Evolutionary conservation across 2,888 invertebrate genomes (phyloP).

Genomic region (Lampropteryx suffumata): DNA sequence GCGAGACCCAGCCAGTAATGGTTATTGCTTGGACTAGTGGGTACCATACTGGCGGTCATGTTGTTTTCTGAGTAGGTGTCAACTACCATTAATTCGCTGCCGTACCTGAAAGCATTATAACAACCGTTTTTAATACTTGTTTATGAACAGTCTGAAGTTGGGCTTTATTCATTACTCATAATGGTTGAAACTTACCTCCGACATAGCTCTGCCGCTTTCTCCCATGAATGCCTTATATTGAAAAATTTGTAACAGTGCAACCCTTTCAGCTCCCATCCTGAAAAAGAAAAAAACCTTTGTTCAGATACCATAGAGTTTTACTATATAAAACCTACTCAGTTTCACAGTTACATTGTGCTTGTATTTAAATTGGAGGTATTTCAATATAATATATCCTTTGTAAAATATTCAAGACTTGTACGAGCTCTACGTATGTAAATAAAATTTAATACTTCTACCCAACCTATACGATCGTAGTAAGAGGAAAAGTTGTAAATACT

Average conservation of each 20-base stretch:
- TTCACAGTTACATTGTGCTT: not conserved
- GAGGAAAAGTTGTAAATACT: constrained; percentile 39
- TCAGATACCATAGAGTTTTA: not conserved
- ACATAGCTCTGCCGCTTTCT: constrained; percentile 96
- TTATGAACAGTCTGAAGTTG: not conserved
- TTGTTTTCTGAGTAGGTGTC: constrained; percentile 96
- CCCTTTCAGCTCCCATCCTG: constrained; percentile 96
- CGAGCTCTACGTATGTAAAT: constrained; percentile 14
- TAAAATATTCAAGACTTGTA: constrained; percentile 14
- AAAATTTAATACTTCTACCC: constrained; percentile 6
- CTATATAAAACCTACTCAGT: not conserved
- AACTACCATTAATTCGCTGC: constrained; percentile 96
- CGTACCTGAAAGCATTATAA: constrained; percentile 86
- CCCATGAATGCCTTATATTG: constrained; percentile 97
- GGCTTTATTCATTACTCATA: too few relatives aligned
- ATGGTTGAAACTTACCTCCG: constrained; percentile 87
- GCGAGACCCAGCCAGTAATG: constrained; percentile 96
- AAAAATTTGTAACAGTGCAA: constrained; percentile 97
- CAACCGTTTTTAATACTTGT: not conserved
- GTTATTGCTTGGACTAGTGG: constrained; percentile 85
- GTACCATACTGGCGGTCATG: constrained; percentile 91
- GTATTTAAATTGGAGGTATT: too few relatives aligned
- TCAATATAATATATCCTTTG: too few relatives aligned
- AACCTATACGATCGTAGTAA: constrained; percentile 18
- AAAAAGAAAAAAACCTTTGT: constrained; percentile 61